Percentiles rank a stretch among this genome's conserved stretches.
phyloP scores from a whole-genome alignment of 2,113 vertebrate genomes.

The Pterocles orientalis region DNA sequence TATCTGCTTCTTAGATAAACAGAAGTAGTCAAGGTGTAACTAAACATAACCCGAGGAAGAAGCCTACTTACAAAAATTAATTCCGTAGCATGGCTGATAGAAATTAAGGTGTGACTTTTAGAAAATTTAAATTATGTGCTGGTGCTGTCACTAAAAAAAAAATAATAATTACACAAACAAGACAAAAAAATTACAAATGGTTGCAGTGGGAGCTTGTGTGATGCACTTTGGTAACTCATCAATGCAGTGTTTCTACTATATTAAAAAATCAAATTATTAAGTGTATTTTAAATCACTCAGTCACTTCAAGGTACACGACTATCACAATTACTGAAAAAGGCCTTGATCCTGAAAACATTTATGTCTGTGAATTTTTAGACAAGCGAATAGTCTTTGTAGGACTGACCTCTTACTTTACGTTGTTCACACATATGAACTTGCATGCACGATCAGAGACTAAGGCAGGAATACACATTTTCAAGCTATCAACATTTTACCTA shows the following conservation, averaged over 20 bases:
- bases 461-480: slow-evolving; percentile 62
- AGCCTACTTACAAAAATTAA: neutral
- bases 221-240: slow-evolving; percentile 4
- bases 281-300: slow-evolving; percentile 53
- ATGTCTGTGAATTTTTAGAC: slow-evolving; percentile 68
- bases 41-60: neutral
- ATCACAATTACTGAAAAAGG: slow-evolving; percentile 61
- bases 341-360: slow-evolving; percentile 69
- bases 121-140: neutral
- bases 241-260: slow-evolving; percentile 9
- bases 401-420: slow-evolving; percentile 57
- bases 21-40: neutral
- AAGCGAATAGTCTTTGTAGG: slow-evolving; percentile 65
- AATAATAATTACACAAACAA: neutral
- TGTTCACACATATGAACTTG: slow-evolving; percentile 67
- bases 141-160: neutral
- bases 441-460: slow-evolving; percentile 58
- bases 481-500: slow-evolving; percentile 68
- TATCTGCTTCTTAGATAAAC: neutral
- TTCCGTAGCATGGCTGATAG: neutral
- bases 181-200: neutral
- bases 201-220: neutral
- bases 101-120: neutral
- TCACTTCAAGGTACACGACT: slow-evolving; percentile 53
- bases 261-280: slow-evolving; percentile 47